phyloP scores from a whole-genome alignment of 2,888 invertebrate genomes.

The Epirrita christyi region DNA sequence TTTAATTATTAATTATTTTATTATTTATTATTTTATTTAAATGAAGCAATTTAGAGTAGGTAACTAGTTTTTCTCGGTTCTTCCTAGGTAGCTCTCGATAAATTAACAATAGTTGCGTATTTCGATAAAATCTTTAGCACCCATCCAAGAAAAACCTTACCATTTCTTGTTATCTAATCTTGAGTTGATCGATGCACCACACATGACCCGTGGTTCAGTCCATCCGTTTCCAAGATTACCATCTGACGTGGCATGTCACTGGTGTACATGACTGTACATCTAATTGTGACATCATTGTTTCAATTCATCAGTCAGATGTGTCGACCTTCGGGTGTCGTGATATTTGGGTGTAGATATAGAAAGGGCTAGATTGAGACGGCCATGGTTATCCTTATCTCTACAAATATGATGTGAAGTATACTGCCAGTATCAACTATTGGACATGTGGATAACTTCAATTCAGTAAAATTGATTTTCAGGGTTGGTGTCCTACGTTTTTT shows the following conservation, averaged over 20 bases:
- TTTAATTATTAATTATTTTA: no score
- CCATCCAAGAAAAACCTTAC: neutral
- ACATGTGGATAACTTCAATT: no score
- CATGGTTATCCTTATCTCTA: no score
- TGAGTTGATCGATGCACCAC: conserved; percentile 21
- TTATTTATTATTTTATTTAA: no score
- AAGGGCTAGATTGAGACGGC: conserved; percentile 31
- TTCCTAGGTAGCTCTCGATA: no score
- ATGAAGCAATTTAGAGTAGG: no score
- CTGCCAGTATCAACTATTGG: no score
- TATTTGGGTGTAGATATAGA: conserved; percentile 40
- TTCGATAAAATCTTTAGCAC: neutral
- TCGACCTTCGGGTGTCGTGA: conserved; percentile 59
- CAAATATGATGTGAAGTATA: no score
- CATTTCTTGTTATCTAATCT: conserved; percentile 1
- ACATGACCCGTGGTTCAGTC: conserved; percentile 34
- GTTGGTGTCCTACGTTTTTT: no score
- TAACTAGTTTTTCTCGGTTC: no score
- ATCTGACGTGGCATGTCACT: conserved; percentile 49
- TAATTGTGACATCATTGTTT: conserved; percentile 79
- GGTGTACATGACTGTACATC: conserved; percentile 49
- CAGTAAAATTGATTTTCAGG: no score
- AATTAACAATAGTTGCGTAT: no score
- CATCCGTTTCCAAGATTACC: conserved; percentile 26
- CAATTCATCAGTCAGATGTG: conserved; percentile 67